phyloP scores from a whole-genome alignment of 2,113 vertebrate genomes.

The Bufo bufo region DNA sequence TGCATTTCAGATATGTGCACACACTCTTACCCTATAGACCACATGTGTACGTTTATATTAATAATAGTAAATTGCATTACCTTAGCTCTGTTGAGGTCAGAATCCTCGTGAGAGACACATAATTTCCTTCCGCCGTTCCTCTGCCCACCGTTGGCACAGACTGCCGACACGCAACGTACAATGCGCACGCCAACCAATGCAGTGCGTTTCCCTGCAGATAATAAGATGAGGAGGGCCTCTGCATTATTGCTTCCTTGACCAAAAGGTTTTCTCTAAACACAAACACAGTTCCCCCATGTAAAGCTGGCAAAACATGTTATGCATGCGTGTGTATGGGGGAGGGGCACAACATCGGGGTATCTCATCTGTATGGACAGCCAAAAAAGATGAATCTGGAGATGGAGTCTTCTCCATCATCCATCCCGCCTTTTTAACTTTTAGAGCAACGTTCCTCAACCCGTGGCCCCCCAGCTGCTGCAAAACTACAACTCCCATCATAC shows the following conservation, averaged over 20 bases:
- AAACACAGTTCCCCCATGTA: too few relatives aligned
- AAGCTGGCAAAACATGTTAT: too few relatives aligned
- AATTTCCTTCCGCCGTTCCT: slow-evolving; percentile 90
- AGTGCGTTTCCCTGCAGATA: slow-evolving; percentile 84
- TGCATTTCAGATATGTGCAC: neutral
- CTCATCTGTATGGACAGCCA: too few relatives aligned
- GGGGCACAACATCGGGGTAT: too few relatives aligned
- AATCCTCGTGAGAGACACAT: slow-evolving; percentile 90
- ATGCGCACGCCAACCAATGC: slow-evolving; percentile 91
- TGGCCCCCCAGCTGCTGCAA: too few relatives aligned
- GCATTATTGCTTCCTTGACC: neutral
- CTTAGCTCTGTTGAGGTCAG: slow-evolving; percentile 88
- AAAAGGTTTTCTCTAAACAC: neutral
- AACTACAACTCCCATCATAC: too few relatives aligned
- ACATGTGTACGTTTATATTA: neutral
- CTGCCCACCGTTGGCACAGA: slow-evolving; percentile 86
- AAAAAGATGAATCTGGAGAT: too few relatives aligned
- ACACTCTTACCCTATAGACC: neutral
- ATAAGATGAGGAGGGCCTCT: slow-evolving; percentile 42
- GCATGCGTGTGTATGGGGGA: too few relatives aligned
- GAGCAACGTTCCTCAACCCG: too few relatives aligned
- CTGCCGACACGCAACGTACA: slow-evolving; percentile 93
- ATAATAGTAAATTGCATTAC: slow-evolving; percentile 65
- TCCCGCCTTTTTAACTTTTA: too few relatives aligned
- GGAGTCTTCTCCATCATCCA: too few relatives aligned